Conservation (phyloP, 2,113 vertebrate species). For the Onychostoma macrolepis region DNA sequence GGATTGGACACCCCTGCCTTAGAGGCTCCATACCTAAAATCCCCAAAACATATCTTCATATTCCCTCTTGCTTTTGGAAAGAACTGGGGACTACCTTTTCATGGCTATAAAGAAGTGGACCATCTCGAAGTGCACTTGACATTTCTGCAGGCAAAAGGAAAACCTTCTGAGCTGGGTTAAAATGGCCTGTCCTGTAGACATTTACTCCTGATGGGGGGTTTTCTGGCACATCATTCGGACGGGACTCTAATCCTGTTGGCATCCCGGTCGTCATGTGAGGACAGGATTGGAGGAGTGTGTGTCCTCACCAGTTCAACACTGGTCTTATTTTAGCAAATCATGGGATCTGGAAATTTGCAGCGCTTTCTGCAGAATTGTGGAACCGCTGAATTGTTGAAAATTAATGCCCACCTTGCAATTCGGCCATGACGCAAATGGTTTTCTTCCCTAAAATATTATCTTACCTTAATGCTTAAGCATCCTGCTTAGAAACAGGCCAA, state of each 20-base stretch:
- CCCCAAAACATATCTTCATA: not conserved
- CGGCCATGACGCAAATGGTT: not conserved
- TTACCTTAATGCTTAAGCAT: not conserved
- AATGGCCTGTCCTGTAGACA: not conserved
- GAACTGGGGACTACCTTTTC: not conserved
- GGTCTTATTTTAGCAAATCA: not conserved
- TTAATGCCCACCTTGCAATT: not conserved
- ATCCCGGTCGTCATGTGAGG: not conserved
- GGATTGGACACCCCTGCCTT: too few relatives aligned
- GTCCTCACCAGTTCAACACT: not conserved
- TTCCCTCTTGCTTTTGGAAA: not conserved
- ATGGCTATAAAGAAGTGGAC: slow-evolving; percentile 12
- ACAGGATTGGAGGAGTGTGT: not conserved
- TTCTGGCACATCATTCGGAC: not conserved
- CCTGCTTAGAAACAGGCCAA: not conserved
- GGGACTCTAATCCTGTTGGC: not conserved
- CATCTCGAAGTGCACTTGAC: slow-evolving; percentile 29
- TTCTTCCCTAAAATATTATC: not conserved
- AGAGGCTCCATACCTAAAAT: not conserved
- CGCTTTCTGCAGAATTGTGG: not conserved
- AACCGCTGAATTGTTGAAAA: not conserved
- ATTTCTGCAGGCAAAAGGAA: not conserved
- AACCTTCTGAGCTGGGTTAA: not conserved
- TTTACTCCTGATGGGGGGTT: not conserved
- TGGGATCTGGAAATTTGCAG: not conserved